Evolutionary conservation across 2,888 invertebrate genomes (phyloP).

Genomic region (Aelia acuminata): DNA sequence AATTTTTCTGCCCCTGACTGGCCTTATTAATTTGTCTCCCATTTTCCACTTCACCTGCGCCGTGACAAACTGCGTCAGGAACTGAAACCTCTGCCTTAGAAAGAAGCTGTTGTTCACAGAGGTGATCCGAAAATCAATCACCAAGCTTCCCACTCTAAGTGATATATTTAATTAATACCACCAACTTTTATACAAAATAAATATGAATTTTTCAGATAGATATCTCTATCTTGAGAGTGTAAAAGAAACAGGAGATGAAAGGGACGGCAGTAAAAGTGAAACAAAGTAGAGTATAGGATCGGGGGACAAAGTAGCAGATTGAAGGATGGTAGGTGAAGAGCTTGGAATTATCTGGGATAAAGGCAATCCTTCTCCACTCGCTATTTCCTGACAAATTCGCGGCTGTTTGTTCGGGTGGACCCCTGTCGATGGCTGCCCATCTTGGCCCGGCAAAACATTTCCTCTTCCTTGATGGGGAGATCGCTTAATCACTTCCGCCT

Average conservation of each 20-base stretch:
- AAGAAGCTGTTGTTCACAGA: too few species aligned
- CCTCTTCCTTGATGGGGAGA: background rate
- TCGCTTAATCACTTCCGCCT: conserved; percentile 31
- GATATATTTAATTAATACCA: too few species aligned
- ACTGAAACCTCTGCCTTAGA: too few species aligned
- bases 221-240: background rate
- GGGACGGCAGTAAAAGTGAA: background rate
- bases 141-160: too few species aligned
- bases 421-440: background rate
- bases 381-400: conserved; percentile 35
- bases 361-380: background rate
- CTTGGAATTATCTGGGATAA: conserved; percentile 25
- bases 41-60: too few species aligned
- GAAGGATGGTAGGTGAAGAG: conserved; percentile 29
- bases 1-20: too few species aligned
- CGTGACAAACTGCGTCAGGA: too few species aligned
- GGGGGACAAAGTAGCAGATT: background rate
- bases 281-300: background rate
- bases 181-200: too few species aligned
- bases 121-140: too few species aligned
- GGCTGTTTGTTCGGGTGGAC: background rate
- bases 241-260: background rate
- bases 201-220: too few species aligned
- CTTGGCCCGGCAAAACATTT: conserved; percentile 24
- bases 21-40: too few species aligned